Percentiles rank a stretch among this genome's conserved stretches.
Conservation (phyloP, 2,888 invertebrate species). For the Lasioglossum morio region DNA sequence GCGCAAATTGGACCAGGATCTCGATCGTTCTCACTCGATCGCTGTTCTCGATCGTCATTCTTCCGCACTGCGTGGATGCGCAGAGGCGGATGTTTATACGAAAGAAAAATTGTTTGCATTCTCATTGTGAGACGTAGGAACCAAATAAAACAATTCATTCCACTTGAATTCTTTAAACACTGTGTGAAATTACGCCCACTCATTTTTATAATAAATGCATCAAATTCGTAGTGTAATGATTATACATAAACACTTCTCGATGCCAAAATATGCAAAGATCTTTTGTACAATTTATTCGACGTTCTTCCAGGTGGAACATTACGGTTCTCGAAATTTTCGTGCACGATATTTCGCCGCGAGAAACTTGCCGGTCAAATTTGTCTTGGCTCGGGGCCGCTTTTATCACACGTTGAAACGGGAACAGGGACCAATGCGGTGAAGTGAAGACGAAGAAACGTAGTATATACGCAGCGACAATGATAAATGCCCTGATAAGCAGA, state of each 20-base stretch:
- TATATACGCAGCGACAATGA: constrained; percentile 33
- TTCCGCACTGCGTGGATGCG: not conserved
- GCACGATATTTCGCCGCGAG: not conserved
- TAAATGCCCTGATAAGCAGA: constrained; percentile 36
- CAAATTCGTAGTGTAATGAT: no score
- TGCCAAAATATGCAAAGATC: no score
- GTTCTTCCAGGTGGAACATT: not conserved
- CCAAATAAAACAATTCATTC: no score
- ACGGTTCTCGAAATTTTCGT: not conserved
- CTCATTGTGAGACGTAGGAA: no score
- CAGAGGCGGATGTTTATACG: not conserved
- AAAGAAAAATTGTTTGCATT: no score
- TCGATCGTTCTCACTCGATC: no score
- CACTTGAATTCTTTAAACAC: no score
- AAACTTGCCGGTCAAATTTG: not conserved
- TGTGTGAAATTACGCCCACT: no score
- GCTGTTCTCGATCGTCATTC: not conserved
- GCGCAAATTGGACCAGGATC: not conserved
- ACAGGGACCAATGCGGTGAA: not conserved
- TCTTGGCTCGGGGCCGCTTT: not conserved
- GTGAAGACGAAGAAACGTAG: constrained; percentile 7
- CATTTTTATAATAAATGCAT: no score
- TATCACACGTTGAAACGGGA: constrained; percentile 14
- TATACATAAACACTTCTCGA: no score
- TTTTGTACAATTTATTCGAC: not conserved